Percentiles rank a stretch among this genome's conserved stretches.
Conservation (phyloP, 2,888 invertebrate genomes). For the Tipula confusa region DNA sequence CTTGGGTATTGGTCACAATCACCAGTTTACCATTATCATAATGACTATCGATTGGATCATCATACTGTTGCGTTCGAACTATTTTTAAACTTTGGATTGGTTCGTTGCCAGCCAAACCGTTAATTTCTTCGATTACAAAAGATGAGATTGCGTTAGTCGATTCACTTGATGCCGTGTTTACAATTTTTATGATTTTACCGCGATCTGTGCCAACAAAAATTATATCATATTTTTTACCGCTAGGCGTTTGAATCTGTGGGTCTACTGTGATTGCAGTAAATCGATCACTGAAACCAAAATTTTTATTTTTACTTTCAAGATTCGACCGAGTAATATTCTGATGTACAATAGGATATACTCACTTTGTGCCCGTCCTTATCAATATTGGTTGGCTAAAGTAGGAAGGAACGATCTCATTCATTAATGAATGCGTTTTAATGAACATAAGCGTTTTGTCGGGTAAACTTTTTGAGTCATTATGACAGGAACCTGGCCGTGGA, state of each 20-base stretch:
- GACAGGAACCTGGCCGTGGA: constrained; percentile 87
- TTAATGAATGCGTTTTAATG: constrained; percentile 94
- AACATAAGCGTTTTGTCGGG: constrained; percentile 93
- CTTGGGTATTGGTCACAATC: constrained; percentile 85
- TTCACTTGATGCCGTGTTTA: constrained; percentile 86
- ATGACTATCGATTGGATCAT: constrained; percentile 57
- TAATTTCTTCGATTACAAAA: constrained; percentile 89
- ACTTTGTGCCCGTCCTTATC: constrained; percentile 88
- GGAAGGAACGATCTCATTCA: constrained; percentile 94
- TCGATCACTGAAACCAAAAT: constrained; percentile 63
- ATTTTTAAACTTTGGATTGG: constrained; percentile 79
- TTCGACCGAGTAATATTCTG: too few relatives aligned
- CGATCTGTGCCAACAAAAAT: constrained; percentile 93
- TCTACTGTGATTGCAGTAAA: constrained; percentile 96
- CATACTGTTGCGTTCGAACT: constrained; percentile 58
- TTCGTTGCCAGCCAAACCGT: constrained; percentile 74
- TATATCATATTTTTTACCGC: constrained; percentile 91
- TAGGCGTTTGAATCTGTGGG: constrained; percentile 91
- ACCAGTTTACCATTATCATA: constrained; percentile 78
- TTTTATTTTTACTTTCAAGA: too few relatives aligned
- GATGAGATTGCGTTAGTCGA: constrained; percentile 76
- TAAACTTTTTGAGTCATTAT: constrained; percentile 82
- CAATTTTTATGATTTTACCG: constrained; percentile 91
- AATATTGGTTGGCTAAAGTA: constrained; percentile 92
- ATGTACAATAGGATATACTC: constrained; percentile 47